phyloP scores from a whole-genome alignment of 92 coral and sea anemone species.

The Paragorgia papillata region DNA sequence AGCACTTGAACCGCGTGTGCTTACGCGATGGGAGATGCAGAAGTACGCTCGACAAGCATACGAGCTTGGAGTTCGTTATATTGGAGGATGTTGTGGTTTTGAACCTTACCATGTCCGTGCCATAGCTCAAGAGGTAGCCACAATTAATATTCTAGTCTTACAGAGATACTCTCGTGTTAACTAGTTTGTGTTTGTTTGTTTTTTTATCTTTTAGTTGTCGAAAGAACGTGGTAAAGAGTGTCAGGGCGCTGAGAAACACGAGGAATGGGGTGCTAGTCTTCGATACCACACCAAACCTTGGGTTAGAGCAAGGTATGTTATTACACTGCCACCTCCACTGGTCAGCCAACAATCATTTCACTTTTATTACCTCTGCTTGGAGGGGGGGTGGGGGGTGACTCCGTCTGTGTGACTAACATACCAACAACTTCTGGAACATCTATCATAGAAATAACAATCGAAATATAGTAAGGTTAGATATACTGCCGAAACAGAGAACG shows the following conservation, averaged over 20 bases:
- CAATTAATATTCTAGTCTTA: no score
- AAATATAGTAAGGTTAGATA: no score
- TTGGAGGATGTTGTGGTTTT: slow-evolving; percentile 99
- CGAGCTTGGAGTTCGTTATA: slow-evolving; percentile 82
- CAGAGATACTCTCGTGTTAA: no score
- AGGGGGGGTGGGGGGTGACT: no score
- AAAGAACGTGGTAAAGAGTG: slow-evolving; percentile 86
- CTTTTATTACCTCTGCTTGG: no score
- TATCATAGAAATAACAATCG: no score
- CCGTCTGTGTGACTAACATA: no score
- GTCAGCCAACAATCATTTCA: no score
- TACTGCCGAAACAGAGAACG: no score
- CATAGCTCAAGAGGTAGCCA: slow-evolving; percentile 79
- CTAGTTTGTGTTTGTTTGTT: no score
- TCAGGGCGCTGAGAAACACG: slow-evolving; percentile 80
- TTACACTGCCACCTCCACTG: slow-evolving; percentile 23
- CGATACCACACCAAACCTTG: slow-evolving; percentile 94
- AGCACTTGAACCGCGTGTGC: slow-evolving; percentile 94
- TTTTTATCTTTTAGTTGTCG: slow-evolving; percentile 62
- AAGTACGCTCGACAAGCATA: slow-evolving; percentile 93
- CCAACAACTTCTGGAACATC: no score
- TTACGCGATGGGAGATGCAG: slow-evolving; percentile 97
- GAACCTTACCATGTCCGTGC: slow-evolving; percentile 96
- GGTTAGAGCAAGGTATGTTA: slow-evolving; percentile 99
- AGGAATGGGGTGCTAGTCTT: slow-evolving; percentile 86